phyloP scores from a whole-genome alignment of 2,113 vertebrate species.

The Globicephala melas region DNA sequence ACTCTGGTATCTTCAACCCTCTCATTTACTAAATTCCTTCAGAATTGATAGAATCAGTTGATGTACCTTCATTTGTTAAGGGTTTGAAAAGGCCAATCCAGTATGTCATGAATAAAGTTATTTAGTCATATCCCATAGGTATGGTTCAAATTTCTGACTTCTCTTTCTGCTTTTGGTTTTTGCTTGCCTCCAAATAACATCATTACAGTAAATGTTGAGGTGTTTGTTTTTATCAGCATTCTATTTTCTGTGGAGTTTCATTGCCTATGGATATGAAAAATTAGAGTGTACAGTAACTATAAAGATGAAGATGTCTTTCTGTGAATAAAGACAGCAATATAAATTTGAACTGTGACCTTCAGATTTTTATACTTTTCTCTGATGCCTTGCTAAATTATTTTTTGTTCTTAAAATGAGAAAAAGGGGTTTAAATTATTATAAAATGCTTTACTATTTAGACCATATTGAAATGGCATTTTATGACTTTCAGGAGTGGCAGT shows the following conservation, averaged over 20 bases:
- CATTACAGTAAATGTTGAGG: not conserved
- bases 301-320: not conserved
- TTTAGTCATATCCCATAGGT: not conserved
- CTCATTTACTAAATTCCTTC: not conserved
- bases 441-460: slow-evolving; percentile 46
- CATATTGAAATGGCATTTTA: slow-evolving; percentile 47
- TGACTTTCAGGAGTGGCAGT: slow-evolving; percentile 36
- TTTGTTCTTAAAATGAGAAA: slow-evolving; percentile 46
- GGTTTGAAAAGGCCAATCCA: not conserved
- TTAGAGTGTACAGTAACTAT: not conserved
- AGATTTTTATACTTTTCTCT: slow-evolving; percentile 11
- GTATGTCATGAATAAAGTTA: not conserved
- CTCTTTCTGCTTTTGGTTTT: slow-evolving; percentile 33
- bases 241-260: not conserved
- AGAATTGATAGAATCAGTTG: not conserved
- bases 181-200: not conserved
- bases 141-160: not conserved
- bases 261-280: slow-evolving; percentile 15
- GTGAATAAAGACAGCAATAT: slow-evolving; percentile 35
- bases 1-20: not conserved
- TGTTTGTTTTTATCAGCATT: slow-evolving; percentile 34
- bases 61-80: not conserved
- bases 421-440: not conserved
- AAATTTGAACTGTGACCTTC: slow-evolving; percentile 40
- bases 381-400: slow-evolving; percentile 3